Base-by-base conservation (phyloP, 2,888 invertebrate species). In the Hofmannophila pseudospretella region DNA sequence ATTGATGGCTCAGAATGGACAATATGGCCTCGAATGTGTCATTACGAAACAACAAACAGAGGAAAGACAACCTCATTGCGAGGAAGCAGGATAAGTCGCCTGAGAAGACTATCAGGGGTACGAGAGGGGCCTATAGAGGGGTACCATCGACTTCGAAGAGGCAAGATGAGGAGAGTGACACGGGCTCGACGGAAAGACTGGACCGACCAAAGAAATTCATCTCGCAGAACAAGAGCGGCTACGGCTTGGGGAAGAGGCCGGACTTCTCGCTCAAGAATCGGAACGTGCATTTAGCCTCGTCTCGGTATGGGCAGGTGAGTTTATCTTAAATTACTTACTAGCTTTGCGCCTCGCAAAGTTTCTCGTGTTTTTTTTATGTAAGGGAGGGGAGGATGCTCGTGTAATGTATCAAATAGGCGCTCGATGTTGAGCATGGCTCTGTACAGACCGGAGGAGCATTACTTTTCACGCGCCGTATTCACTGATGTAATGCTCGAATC, bases 51-150 rank as follows among this genome's bases (percentile, higher is more conserved):
- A 76, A 58, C 46, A 85, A 87, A 45, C 78, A 82, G 53, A 69
- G 88, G 53, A 88, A 88, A 56, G 88, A 88, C 49, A 88, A 87
- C 54, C 70, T 87, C 30, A 85, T 88, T 9, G 80, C 88, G 20
- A 66, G 88, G 54, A 88, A 88, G 52, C 85, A 86, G 59, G 88
- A 88, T 55, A 87, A 87, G 56, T 84, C 84, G 36, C 88, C 88
- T 1, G 88, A 88, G 63, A 88, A 88, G 67, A 84, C 81, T 2
- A 85, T 85, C 27, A 61, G 85, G 38, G 85, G 86, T 4, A 87
- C 86, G 7, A 63, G 84, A 44, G 82, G 84, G 25, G 82, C 84
- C 4, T 86, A 85, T 51, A 16, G 16, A 16, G 82, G 75, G 3
- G 62, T 79, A 35, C 77, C 85, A 14, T 82, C 86, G 0, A 79